Percentiles rank a stretch among this genome's conserved stretches.
phyloP scores from a whole-genome alignment of 1,140 invertebrate genomes.

The Drosophila pseudoobscura region DNA sequence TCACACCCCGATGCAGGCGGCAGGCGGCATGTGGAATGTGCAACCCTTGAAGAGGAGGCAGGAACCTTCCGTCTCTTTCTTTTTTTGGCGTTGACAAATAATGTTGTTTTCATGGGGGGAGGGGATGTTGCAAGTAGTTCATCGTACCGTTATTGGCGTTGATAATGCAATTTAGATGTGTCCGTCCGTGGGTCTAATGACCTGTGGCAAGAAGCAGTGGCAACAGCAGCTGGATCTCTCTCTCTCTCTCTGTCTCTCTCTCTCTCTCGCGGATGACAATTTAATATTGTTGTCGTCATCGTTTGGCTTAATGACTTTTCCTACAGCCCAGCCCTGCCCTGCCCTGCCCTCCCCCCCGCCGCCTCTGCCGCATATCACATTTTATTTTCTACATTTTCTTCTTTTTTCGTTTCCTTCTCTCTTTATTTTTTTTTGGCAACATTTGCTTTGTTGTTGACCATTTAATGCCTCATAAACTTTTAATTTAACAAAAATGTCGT shows the following conservation, averaged over 20 bases:
- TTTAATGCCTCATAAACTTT: conserved; percentile 81
- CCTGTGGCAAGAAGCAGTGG: conserved; percentile 51
- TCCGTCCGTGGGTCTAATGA: conserved; percentile 63
- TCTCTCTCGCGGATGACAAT: conserved; percentile 45
- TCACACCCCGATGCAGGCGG: conserved; percentile 49
- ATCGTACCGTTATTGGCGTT: conserved; percentile 71
- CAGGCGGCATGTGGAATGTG: conserved; percentile 15
- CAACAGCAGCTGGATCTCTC: conserved; percentile 13
- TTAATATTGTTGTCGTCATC: conserved; percentile 65
- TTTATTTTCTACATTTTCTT: conserved; percentile 21
- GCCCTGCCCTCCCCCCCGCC: conserved; percentile 7
- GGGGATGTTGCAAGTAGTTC: conserved; percentile 19
- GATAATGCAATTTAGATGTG: conserved; percentile 76
- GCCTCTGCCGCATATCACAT: conserved; percentile 13
- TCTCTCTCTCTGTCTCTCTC: conserved; percentile 21
- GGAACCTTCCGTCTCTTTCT: conserved; percentile 7
- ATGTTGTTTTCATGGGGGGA: conserved; percentile 67
- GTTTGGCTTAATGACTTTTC: conserved; percentile 75
- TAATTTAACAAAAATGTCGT: conserved; percentile 81
- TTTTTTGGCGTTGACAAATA: conserved; percentile 79
- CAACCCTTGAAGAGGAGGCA: conserved; percentile 6
- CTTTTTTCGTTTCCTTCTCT: too few species aligned
- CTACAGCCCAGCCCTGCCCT: neutral
- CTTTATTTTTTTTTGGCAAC: conserved; percentile 64
- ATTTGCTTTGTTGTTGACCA: conserved; percentile 75